Percentiles rank a stretch among this genome's conserved stretches.
Conservation (phyloP, 53 echinoderm and acorn worm genomes). For the Zoroaster sp. region DNA sequence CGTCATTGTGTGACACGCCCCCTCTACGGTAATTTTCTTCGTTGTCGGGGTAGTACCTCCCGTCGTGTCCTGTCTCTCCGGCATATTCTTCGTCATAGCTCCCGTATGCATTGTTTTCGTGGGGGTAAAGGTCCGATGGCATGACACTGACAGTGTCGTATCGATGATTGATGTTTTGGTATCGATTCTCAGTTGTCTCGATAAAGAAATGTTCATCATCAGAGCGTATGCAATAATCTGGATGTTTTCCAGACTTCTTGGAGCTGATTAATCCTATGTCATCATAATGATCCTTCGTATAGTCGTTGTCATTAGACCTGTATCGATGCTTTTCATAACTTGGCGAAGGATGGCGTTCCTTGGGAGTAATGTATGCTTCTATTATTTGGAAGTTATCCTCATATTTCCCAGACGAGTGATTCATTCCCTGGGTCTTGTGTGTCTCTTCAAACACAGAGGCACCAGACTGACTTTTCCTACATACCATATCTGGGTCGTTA, state of each 20-base stretch:
- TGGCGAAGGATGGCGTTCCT: not conserved
- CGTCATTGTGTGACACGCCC: not conserved
- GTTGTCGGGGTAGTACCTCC: not conserved
- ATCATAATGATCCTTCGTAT: not conserved
- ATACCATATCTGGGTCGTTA: not conserved
- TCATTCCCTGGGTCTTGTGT: not conserved
- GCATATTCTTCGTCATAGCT: not conserved
- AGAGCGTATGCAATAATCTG: too few relatives aligned
- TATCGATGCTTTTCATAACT: not conserved
- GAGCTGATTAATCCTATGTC: not conserved
- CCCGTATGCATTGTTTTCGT: not conserved
- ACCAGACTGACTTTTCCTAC: not conserved
- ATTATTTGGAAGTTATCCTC: not conserved
- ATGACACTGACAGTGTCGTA: not conserved
- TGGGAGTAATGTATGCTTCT: too few relatives aligned
- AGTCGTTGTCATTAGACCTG: not conserved
- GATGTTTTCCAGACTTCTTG: not conserved
- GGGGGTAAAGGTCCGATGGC: not conserved
- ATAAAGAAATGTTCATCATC: too few relatives aligned
- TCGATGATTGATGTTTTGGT: not conserved
- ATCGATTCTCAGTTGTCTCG: not conserved
- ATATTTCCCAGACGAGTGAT: not conserved
- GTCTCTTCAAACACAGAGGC: not conserved
- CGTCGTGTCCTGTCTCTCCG: not conserved
- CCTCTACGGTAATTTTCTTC: not conserved